Evolutionary conservation across 35 echinoderm and acorn worm genomes (phyloP).

Genomic region (Nesometra sesokonis): DNA sequence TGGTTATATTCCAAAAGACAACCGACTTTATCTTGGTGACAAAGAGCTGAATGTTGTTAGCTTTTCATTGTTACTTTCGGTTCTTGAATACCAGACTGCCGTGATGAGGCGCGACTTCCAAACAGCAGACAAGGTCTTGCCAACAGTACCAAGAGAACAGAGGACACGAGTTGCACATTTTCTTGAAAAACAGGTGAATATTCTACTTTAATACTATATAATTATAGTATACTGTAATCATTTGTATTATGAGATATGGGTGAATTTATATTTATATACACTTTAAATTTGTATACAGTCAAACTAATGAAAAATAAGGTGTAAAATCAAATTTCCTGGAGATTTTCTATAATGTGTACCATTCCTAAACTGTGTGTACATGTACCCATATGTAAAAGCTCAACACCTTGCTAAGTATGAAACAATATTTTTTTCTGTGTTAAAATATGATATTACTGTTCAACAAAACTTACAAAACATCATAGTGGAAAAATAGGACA

Average conservation of each 20-base stretch:
- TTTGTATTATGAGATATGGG: background rate
- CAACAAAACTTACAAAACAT: no score
- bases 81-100: conserved; percentile 93
- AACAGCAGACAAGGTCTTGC: conserved; percentile 94
- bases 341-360: no score
- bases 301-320: no score
- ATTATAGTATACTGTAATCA: background rate
- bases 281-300: no score
- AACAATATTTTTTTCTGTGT: no score
- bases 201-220: no score
- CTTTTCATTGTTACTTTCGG: conserved; percentile 78
- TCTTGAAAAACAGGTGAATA: conserved; percentile 86
- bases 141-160: conserved; percentile 85
- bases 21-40: conserved; percentile 92
- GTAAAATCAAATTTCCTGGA: no score
- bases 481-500: no score
- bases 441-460: no score
- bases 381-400: no score
- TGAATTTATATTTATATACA: background rate
- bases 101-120: conserved; percentile 98
- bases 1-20: conserved; percentile 94
- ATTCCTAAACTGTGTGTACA: no score
- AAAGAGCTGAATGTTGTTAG: conserved; percentile 97
- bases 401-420: no score
- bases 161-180: conserved; percentile 96